These are phyloP conservation scores for Passerina amoena DNA, from an alignment of 2,113 vertebrate genomes.

Conservation along the genomic window DNA sequence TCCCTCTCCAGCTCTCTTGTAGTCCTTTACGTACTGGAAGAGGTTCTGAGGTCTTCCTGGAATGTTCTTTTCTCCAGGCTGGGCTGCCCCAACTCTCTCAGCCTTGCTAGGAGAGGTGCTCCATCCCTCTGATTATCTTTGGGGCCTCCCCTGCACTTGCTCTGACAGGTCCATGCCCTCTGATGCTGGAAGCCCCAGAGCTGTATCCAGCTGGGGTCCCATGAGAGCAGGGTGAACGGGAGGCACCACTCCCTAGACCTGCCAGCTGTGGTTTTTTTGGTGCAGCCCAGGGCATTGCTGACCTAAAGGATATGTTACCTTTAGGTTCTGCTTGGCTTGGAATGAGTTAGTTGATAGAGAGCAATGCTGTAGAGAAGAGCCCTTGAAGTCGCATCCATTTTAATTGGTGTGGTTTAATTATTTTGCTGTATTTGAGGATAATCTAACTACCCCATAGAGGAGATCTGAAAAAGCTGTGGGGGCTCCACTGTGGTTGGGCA, in stretches of 20 bases:
- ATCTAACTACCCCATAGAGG: conserved; percentile 16
- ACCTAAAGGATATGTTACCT: neutral
- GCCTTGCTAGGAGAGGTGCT: neutral
- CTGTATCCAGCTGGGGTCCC: neutral
- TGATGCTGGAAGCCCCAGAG: too few species aligned
- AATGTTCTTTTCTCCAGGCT: neutral
- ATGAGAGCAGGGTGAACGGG: neutral
- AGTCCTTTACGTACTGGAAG: neutral
- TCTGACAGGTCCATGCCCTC: neutral
- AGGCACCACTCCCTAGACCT: neutral
- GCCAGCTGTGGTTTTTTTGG: rapidly evolving
- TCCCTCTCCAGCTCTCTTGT: neutral
- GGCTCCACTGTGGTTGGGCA: conserved; percentile 36
- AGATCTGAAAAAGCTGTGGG: conserved; percentile 51
- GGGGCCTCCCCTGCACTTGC: neutral
- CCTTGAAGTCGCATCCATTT: conserved; percentile 23
- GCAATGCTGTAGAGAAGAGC: neutral
- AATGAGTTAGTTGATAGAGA: neutral
- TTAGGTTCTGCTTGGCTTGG: neutral
- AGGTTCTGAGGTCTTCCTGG: neutral
- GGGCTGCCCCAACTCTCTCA: neutral
- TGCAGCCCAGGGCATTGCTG: neutral
- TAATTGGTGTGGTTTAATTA: conserved; percentile 42
- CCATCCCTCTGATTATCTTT: neutral
- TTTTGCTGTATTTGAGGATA: conserved; percentile 5